phyloP scores from a whole-genome alignment of 1,140 invertebrate genomes.

The Capitella teleta region DNA sequence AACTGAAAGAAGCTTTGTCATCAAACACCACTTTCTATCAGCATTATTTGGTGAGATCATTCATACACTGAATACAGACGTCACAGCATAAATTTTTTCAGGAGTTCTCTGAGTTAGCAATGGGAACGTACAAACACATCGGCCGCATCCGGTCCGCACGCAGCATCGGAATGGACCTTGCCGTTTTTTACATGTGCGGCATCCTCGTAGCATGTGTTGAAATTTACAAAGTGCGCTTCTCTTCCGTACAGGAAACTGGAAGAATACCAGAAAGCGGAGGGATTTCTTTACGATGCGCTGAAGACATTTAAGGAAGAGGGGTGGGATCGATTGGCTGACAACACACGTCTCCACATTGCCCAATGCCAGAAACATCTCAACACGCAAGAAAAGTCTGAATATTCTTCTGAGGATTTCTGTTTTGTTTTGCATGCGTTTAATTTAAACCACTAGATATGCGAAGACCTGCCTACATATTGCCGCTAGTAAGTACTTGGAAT shows the following conservation, averaged over 20 bases:
- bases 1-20: constrained; percentile 78
- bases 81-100: constrained; percentile 18
- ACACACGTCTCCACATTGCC: constrained; percentile 71
- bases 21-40: constrained; percentile 79
- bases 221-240: not conserved
- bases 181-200: constrained; percentile 67
- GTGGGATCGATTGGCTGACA: constrained; percentile 68
- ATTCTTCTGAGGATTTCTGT: constrained; percentile 8
- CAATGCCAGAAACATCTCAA: constrained; percentile 69
- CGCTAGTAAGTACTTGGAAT: not conserved
- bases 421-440: constrained; percentile 6
- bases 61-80: not conserved
- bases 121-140: constrained; percentile 94
- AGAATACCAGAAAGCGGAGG: constrained; percentile 74
- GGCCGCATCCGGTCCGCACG: constrained; percentile 71
- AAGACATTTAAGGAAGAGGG: constrained; percentile 75
- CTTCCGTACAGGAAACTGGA: constrained; percentile 51
- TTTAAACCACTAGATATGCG: not conserved
- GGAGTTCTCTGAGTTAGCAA: constrained; percentile 85
- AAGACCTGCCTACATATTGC: no score
- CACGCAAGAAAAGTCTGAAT: constrained; percentile 52
- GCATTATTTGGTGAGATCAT: constrained; percentile 61
- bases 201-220: no score
- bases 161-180: constrained; percentile 75
- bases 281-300: constrained; percentile 74